Conservation (phyloP, 2,113 vertebrate species). For the Calcarius ornatus region DNA sequence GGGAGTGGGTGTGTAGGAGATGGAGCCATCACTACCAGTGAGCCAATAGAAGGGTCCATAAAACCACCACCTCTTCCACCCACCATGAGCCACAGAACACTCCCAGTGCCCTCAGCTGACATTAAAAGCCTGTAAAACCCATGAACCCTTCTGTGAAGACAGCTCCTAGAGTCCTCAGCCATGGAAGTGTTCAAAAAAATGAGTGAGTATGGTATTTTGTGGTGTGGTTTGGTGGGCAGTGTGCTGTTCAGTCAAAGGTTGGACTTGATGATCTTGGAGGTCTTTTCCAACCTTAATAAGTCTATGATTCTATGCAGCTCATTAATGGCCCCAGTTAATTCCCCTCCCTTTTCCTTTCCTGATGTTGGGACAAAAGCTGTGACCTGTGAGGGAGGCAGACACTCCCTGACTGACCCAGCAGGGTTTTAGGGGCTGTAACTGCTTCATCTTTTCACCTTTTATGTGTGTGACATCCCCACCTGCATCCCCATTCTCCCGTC, state of each 20-base stretch:
- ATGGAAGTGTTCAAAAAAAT: accelerated
- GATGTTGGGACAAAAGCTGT: background rate
- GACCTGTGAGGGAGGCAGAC: background rate
- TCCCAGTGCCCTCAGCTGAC: background rate
- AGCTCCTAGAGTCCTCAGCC: background rate
- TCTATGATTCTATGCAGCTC: background rate
- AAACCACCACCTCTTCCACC: background rate
- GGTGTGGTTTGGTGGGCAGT: background rate
- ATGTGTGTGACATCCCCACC: background rate
- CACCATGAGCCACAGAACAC: background rate
- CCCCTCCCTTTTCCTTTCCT: background rate
- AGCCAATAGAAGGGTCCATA: accelerated
- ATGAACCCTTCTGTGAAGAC: background rate
- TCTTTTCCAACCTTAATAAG: background rate
- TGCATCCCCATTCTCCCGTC: background rate
- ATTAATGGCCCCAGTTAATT: too few relatives aligned
- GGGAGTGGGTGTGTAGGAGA: background rate
- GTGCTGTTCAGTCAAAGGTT: background rate
- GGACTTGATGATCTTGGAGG: background rate
- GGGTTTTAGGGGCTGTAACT: background rate
- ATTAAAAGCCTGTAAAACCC: background rate
- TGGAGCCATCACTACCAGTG: background rate
- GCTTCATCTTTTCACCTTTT: background rate
- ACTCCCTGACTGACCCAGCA: background rate
- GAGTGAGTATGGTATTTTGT: accelerated